Base-by-base conservation (phyloP, 2,113 vertebrate species). In the Passer montanus region DNA sequence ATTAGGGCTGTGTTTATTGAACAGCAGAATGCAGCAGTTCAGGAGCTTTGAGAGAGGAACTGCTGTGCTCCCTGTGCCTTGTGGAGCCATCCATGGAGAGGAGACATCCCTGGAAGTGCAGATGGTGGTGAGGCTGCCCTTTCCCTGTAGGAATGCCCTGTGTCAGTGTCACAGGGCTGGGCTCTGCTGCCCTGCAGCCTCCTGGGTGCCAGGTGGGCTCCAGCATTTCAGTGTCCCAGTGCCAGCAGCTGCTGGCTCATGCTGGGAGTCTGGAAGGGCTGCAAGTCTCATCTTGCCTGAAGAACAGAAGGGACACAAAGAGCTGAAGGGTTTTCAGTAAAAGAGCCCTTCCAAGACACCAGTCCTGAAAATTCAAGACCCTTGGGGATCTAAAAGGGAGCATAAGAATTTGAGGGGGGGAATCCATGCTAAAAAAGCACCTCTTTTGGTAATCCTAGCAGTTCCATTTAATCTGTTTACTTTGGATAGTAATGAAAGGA, bases 401-500 rank as follows among this genome's bases (percentile, higher is more conserved):
- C 93, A 72, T 22, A 72, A 47, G 62, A 47, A 58, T 70, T 80
- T 12, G 70, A 8, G 16, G 56, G 23, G 49, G 83, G 84, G 39
- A 20, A 93, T 94, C 91, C 96, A 67, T 96, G 84, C 95, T 97
- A 27, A 78, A 97, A 90, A 97, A 97, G 83, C 83, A 70, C 92
- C 90, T 96, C 94, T 97, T 96, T 90, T 97, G 95, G 97, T 94
- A 96, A 97, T 96, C 93, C 35, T 53, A 92, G 94, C 96, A 90
- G 97, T 98, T 97, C 46, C 1, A 72, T 97, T 98, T 98, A 97
- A 98, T 98, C 97, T 98, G 96, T 98, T 98, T 98, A 97, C 95
- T 86, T 97, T 98, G 98, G 98, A 97, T 93, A 62, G 97, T 92
- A 98, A 98, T 98, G 95, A 98, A 98, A 98, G 97, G 98, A 98